Percentiles rank a stretch among this genome's conserved stretches.
Evolutionary conservation across 2,888 invertebrate species (phyloP).

Genomic region (Taenaris catops): DNA sequence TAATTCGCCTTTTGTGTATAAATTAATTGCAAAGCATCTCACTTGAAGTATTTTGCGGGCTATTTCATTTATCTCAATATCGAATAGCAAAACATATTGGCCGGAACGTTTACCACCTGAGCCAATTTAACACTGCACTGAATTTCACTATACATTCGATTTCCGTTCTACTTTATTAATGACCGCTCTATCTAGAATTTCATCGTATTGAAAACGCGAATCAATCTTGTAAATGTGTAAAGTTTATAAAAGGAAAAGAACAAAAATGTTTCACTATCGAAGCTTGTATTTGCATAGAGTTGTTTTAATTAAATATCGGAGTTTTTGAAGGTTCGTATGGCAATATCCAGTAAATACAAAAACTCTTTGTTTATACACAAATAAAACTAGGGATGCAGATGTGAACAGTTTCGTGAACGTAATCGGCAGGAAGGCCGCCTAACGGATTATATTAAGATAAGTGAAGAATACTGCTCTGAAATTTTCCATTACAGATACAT

Average conservation of each 20-base stretch:
- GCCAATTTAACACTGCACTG: conserved; percentile 26
- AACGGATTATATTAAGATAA: too few species aligned
- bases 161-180: conserved; percentile 28
- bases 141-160: conserved; percentile 28
- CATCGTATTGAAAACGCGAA: conserved; percentile 23
- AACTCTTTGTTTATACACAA: too few species aligned
- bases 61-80: conserved; percentile 28
- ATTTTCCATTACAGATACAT: too few species aligned
- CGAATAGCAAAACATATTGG: conserved; percentile 29
- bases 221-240: conserved; percentile 19
- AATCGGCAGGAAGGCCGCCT: too few species aligned
- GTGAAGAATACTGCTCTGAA: too few species aligned
- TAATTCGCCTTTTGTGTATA: neutral
- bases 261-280: too few species aligned
- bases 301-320: too few species aligned
- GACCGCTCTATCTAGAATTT: conserved; percentile 23
- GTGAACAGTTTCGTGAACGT: too few species aligned
- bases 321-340: too few species aligned
- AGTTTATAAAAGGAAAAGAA: conserved; percentile 14
- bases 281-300: too few species aligned
- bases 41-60: conserved; percentile 16
- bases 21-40: conserved; percentile 8
- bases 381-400: too few species aligned
- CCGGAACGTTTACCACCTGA: conserved; percentile 30
- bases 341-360: too few species aligned